Evolutionary conservation across 2,113 vertebrate genomes (phyloP), one percentile per base, ranked within the genome.

Genomic region (Hemibagrus wyckioides): DNA sequence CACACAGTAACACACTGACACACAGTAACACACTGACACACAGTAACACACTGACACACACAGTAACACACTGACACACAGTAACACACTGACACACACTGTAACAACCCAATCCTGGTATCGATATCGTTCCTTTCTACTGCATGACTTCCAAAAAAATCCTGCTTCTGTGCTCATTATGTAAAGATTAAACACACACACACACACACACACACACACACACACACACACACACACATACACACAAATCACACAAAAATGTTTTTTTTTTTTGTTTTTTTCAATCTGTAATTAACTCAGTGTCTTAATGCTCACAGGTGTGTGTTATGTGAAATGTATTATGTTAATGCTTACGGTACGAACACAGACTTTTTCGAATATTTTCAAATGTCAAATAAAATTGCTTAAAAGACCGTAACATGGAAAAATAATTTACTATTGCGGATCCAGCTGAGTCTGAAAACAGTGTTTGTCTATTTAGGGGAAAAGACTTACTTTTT

Each of bases 381-480:
- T 63, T 82, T 77, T 33, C 57, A 80, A 86, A 80, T 80, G 82
- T 86, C 36, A 75, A 85, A 85, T 85, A 89, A 89, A 89, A 73
- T 65, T 84, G 71, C 85, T 87, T 8, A 75, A 41, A 80, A 73
- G 63, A 83, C 67, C 44, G 63, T 61, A 25, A 50, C 41, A 79
- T 33, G 50, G 73, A 85, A 57, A 52, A 85, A 63, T 13, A 63
- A 61, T 48, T 65, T 65, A 8, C 17, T 30, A 65, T 21, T 39
- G 48, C 41, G 52, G 17, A 56, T 75, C 67, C 17, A 17, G 10
- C 56, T 44, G 80, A 63, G 54, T 56, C 80, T 30, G 39, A 21
- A 44, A 73, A 44, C 44, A 41, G 80, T 48, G 28, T 28, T 48
- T 48, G 23, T 75, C 41, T 44, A 48, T 44, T 48, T 23, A 36